A percentile compares a stretch with the other conserved stretches of the same genome.
Conservation (phyloP, 2,113 vertebrate genomes). For the Gallinago undulata region DNA sequence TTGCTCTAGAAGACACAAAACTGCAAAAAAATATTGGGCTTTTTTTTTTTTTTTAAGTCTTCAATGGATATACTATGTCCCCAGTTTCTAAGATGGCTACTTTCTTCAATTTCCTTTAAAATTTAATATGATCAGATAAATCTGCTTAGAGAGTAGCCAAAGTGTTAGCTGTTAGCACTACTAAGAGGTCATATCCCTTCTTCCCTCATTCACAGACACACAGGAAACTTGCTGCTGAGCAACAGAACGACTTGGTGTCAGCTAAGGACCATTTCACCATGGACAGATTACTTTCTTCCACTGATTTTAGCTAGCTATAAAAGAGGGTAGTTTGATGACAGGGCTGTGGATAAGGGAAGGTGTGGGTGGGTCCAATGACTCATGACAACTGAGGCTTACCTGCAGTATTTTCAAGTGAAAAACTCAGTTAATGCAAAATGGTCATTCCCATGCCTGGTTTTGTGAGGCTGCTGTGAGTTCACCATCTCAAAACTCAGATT, state of each 20-base stretch:
- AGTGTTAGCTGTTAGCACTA: neutral
- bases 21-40: fast-evolving
- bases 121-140: neutral
- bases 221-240: neutral
- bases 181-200: neutral
- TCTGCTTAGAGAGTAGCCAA: neutral
- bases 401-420: neutral
- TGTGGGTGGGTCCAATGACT: fast-evolving
- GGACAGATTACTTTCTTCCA: neutral
- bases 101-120: neutral
- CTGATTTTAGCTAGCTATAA: neutral
- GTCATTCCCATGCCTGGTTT: neutral
- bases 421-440: neutral
- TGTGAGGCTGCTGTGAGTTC: neutral
- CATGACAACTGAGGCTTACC: neutral
- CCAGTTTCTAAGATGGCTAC: neutral
- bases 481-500: neutral
- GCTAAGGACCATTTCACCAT: neutral
- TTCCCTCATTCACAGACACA: neutral
- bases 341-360: neutral
- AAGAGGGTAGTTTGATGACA: neutral
- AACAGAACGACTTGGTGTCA: neutral
- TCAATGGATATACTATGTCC: neutral
- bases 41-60: neutral
- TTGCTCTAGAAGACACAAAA: neutral